Evolutionary conservation across 1,140 invertebrate species (phyloP), one percentile per base, ranked within the genome.

Genomic region (Tetramorium alpestre): DNA sequence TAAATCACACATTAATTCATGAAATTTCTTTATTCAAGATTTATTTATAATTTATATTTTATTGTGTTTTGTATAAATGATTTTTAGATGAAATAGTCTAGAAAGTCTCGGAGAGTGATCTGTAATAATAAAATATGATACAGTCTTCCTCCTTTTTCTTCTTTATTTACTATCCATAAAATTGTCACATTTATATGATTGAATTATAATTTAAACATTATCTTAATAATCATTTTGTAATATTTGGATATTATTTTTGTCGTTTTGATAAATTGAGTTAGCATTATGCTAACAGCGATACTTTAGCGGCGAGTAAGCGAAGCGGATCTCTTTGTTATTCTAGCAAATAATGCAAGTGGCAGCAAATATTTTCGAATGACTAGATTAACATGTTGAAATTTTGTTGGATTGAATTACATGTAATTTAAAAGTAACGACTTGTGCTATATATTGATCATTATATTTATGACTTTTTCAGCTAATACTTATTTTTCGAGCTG

Each of bases 161-260:
- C 2, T 78, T 41, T 49, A 18, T 80, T 51, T 70, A 11, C 3
- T 22, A 33, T n/a, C 4, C n/a, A 33, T 8, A 33, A 76, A 64
- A 64, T 64, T 49, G 10, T 64, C 18, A 3, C n/a, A n/a, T 64
- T 28, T 28, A 33, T 33, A 2, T 72, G 13, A 58, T 22, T 8
- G 33, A 33, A 54, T 56, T 22, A 41, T 25, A 76, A 11, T 44
- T 22, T 25, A 77, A 64, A 18, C 2, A 25, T 25, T 16, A 51
- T 25, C 33, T 64, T 33, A 44, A 10, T 18, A 49, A n/a, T 33
- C 10, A 49, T 64, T 77, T 77, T 28, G 4, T 8, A 44, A 4
- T 72, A 60, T 60, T 56, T 38, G 22, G 11, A 60, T 38, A 25
- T 76, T 22, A 58, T 76, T 56, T 38, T 11, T 54, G 51, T 75